These are phyloP conservation scores for Pycnonotus jocosus DNA, from an alignment of 2,113 vertebrate species.

Conservation along the genomic window DNA sequence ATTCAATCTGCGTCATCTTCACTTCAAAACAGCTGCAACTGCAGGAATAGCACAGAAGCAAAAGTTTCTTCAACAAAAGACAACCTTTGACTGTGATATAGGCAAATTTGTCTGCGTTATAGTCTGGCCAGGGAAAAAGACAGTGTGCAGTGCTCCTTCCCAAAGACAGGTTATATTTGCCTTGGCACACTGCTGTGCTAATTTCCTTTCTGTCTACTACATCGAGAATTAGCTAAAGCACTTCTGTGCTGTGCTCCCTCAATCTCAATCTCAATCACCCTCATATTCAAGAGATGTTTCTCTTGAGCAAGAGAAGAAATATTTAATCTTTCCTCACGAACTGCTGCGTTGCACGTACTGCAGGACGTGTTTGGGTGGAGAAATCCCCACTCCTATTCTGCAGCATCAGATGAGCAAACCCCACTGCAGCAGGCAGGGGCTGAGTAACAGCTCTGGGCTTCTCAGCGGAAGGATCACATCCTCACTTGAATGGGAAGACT, in stretches of 20 bases:
- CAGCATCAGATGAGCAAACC: background rate
- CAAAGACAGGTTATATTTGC: background rate
- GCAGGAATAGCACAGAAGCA: background rate
- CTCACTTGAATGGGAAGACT: background rate
- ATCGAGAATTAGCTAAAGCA: background rate
- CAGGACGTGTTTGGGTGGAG: background rate
- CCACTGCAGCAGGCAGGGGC: background rate
- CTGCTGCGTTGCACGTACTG: background rate
- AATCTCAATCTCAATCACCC: background rate
- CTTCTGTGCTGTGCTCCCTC: background rate
- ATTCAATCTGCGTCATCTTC: background rate
- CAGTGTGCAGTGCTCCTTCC: background rate
- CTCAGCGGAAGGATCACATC: background rate
- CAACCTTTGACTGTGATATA: background rate
- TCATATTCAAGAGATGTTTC: background rate
- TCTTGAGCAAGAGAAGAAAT: background rate
- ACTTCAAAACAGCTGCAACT: background rate
- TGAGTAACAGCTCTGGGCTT: background rate
- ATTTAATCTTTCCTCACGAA: background rate
- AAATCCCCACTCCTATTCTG: background rate
- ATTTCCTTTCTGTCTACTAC: background rate
- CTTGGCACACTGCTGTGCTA: background rate
- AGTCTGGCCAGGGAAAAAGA: background rate
- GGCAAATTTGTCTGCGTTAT: background rate
- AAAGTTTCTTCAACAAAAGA: background rate